Base-by-base conservation (phyloP, 1,140 invertebrate genomes). In the Drosophila serrata region DNA sequence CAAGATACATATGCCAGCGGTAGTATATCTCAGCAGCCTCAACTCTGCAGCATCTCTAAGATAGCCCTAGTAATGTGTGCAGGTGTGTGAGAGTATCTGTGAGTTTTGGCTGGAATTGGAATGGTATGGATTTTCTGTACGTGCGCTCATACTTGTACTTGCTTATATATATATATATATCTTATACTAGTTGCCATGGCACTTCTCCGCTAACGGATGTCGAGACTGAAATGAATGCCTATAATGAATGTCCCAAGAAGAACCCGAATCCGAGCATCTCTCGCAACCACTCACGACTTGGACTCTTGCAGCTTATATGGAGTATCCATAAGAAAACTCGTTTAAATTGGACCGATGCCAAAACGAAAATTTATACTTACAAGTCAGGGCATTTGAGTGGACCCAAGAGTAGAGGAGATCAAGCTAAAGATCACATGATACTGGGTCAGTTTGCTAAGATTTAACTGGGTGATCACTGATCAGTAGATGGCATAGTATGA, bases 301-400 rank as follows among this genome's bases (percentile, higher is more conserved):
- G 49, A 53, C 49, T 33, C n/a, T 15, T 19, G 43, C 8, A 27
- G 60, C 48, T 43, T 59, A 68, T 72, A 72, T 67, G 77, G 59
- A 69, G 63, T 69, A 80, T 39, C 61, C 55, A 65, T 69, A 62
- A 35, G 57, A 72, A 87, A 87, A 86, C 82, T 81, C 75, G 82
- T 87, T 86, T 85, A 49, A 82, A 65, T 77, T 81, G 75, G 59
- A 43, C 24, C 60, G 51, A 81, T 81, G 69, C 57, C 75, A 57
- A 58, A 73, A n/a, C 80, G 40, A 68, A 77, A 40, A 40, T 37
- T 43, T 48, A 51, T 61, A 49, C 64, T 53, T 82, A 77, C 63
- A 78, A 35, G 15, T 39, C 24, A 15, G 35, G 13, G 39, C 13
- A 53, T 63, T 81, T 7, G 59, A 43, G 49, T 76, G 76, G 61